phyloP scores from a whole-genome alignment of 2,797 vertebrate species.

The Phalloptychus januarius region DNA sequence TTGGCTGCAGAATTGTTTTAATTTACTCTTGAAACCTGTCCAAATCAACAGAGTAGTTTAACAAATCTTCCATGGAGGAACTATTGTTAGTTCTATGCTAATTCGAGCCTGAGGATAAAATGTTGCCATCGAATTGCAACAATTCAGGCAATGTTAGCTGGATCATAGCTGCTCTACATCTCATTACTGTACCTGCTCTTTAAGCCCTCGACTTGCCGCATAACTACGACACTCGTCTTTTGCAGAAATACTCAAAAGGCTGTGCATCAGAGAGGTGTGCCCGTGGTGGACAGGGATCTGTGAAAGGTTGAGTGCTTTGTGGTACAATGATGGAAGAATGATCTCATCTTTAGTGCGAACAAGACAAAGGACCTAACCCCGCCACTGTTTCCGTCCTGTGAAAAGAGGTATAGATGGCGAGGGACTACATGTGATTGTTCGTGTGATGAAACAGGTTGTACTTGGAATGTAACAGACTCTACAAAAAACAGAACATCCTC shows the following conservation, averaged over 20 bases:
- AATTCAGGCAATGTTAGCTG: not conserved
- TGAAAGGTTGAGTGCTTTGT: not conserved
- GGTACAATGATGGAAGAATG: not conserved
- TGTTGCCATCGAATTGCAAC: not conserved
- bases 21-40: not conserved
- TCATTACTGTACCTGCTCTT: not conserved
- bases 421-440: not conserved
- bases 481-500: conserved; percentile 4
- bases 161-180: not conserved
- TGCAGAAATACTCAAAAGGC: not conserved
- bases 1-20: not conserved
- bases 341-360: not conserved
- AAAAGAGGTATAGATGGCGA: not conserved
- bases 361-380: not conserved
- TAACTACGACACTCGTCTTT: not conserved
- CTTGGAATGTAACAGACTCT: not conserved
- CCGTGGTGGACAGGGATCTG: not conserved
- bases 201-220: not conserved
- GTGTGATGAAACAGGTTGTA: conserved; percentile 2
- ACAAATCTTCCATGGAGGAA: not conserved
- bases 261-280: not conserved
- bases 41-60: not conserved
- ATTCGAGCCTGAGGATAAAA: not conserved
- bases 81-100: not conserved
- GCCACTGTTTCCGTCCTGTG: not conserved